A percentile compares a stretch with the other conserved stretches of the same genome.
These are phyloP conservation scores for Amiota mariae DNA, from an alignment of 2,888 invertebrate genomes.

Conservation along the genomic window DNA sequence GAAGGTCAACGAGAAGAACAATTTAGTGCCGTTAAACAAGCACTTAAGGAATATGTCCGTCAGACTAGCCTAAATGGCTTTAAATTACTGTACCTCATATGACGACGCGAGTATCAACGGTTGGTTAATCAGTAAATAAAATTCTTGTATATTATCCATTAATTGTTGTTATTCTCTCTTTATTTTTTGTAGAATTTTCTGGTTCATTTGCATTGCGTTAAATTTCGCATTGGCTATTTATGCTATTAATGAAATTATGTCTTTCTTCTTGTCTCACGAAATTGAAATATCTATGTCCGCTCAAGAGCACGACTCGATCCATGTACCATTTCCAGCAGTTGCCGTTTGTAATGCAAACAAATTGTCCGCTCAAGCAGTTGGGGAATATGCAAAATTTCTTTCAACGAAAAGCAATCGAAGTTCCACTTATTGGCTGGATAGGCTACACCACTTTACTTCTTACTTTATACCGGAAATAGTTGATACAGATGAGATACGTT, in stretches of 20 bases:
- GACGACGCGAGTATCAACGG: conserved; percentile 62
- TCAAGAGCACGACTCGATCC: conserved; percentile 39
- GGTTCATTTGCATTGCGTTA: conserved; percentile 62
- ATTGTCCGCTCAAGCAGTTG: conserved; percentile 54
- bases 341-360: conserved; percentile 63
- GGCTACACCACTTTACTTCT: conserved; percentile 39
- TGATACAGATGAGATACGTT: neutral
- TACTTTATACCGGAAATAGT: conserved; percentile 29
- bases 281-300: conserved; percentile 56
- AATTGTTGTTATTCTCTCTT: neutral
- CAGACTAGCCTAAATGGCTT: conserved; percentile 70
- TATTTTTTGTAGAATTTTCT: conserved; percentile 51
- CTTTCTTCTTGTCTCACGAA: conserved; percentile 57
- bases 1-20: neutral
- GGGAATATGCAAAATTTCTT: conserved; percentile 48
- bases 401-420: conserved; percentile 26
- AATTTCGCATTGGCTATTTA: conserved; percentile 57
- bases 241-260: conserved; percentile 53
- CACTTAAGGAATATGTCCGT: conserved; percentile 64
- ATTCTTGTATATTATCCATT: neutral
- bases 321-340: conserved; percentile 55
- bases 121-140: conserved; percentile 25
- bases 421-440: conserved; percentile 44
- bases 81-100: conserved; percentile 59
- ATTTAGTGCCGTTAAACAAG: conserved; percentile 52